Base-by-base conservation (phyloP, 2,888 invertebrate species). In the Heterodera filipjevi region DNA sequence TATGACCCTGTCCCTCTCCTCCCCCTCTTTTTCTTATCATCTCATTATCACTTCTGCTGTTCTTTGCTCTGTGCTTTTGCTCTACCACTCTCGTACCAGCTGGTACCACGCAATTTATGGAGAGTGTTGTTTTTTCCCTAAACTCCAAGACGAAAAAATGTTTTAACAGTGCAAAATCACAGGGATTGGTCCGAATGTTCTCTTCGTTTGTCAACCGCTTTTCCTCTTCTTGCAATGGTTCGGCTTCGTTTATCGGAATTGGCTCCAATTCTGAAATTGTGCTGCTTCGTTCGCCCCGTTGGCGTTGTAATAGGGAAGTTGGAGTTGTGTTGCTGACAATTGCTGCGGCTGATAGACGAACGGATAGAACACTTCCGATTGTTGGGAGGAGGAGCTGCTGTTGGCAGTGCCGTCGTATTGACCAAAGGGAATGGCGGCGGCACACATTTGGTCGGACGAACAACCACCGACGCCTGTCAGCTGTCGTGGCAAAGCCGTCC, bases 91-190 rank as follows among this genome's bases (percentile, higher is more conserved):
- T 73, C 53, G 73, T 73, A 64, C 73, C 73, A 73, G 73, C 27
- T n/a, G 35, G 73, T 73, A 73, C 73, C 73, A 72, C 73, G n/a
- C 73, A 46, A 35, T 49, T 70, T 10, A 35, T 22, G n/a, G 35
- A n/a, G n/a, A n/a, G 6, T 22, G 6, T 59, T 59, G n/a, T 59
- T 22, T 59, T 59, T 59, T 59, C 5, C n/a, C 3, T 8, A 59
- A 59, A 59, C 6, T 59, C n/a, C 59, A 22, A 59, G n/a, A 2
- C 27, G 8, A 27, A n/a, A 59, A 53, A 53, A 53, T 22, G 12
- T 22, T 59, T n/a, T 59, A 59, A 59, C 59, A 59, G 59, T n/a
- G 59, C 5, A 59, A 59, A 59, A 59, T 59, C n/a, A 59, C 59
- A n/a, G 27, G 22, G n/a, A 6, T n/a, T 19, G n/a, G 22, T 59